Percentiles rank a stretch among this genome's conserved stretches.
These are phyloP conservation scores for Myotis davidii DNA, from an alignment of 2,113 vertebrate genomes.

Conservation along the genomic window DNA sequence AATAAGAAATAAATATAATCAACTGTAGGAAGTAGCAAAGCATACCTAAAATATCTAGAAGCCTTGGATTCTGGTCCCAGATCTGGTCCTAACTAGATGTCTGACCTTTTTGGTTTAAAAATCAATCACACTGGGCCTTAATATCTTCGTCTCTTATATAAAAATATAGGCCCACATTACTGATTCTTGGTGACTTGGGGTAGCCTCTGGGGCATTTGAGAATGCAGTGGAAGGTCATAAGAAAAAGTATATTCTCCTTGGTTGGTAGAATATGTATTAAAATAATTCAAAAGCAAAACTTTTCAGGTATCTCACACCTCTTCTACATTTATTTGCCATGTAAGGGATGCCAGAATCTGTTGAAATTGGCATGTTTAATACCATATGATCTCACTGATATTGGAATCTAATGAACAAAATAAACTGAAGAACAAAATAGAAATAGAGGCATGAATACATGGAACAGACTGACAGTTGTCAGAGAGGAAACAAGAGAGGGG, in stretches of 20 bases:
- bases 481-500: not conserved
- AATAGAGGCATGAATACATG: not conserved
- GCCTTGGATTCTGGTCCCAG: not conserved
- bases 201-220: not conserved
- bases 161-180: not conserved
- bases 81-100: not conserved
- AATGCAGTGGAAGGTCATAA: not conserved
- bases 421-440: not conserved
- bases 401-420: not conserved
- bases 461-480: not conserved
- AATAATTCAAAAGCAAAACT: conserved; percentile 1
- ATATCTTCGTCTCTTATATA: not conserved
- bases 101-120: not conserved
- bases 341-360: not conserved
- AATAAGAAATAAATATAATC: not conserved
- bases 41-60: not conserved
- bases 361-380: not conserved
- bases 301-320: not conserved
- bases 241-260: not conserved
- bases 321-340: not conserved
- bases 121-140: not conserved
- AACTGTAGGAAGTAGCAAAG: not conserved
- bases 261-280: not conserved
- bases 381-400: not conserved
- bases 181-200: not conserved